phyloP scores from a whole-genome alignment of 2,888 invertebrate genomes.

The Seira sanloemensis region DNA sequence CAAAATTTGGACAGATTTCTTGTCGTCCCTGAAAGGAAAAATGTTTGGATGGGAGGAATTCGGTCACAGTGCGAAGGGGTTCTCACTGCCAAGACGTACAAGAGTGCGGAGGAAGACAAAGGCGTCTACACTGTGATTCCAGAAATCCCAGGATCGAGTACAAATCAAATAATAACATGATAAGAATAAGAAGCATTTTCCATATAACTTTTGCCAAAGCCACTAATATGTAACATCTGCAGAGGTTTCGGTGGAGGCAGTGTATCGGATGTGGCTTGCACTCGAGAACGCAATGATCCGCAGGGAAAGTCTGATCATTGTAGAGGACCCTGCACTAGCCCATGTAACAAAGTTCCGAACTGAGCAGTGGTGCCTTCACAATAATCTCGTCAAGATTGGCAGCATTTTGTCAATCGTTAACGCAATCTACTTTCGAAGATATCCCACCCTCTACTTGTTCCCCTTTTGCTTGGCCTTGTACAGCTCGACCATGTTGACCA shows the following conservation, averaged over 20 bases:
- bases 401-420: background rate
- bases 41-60: constrained; percentile 44
- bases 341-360: constrained; percentile 47
- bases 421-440: background rate
- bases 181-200: no score
- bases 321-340: constrained; percentile 46
- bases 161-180: no score
- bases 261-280: constrained; percentile 53
- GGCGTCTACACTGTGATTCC: constrained; percentile 52
- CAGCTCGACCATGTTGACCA: background rate
- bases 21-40: constrained; percentile 37
- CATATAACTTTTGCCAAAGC: no score
- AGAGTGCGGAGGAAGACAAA: constrained; percentile 21
- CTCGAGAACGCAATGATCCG: constrained; percentile 49
- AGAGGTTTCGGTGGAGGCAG: constrained; percentile 39
- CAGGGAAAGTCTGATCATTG: constrained; percentile 37
- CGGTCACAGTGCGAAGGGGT: constrained; percentile 47
- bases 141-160: constrained; percentile 34
- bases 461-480: constrained; percentile 32
- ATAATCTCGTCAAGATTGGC: constrained; percentile 33
- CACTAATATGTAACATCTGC: no score
- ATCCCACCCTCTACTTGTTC: constrained; percentile 22
- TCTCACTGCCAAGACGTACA: constrained; percentile 41
- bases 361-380: constrained; percentile 40
- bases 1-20: constrained; percentile 38